Conservation (phyloP, 2,888 invertebrate genomes). For the Limnephilus marmoratus region DNA sequence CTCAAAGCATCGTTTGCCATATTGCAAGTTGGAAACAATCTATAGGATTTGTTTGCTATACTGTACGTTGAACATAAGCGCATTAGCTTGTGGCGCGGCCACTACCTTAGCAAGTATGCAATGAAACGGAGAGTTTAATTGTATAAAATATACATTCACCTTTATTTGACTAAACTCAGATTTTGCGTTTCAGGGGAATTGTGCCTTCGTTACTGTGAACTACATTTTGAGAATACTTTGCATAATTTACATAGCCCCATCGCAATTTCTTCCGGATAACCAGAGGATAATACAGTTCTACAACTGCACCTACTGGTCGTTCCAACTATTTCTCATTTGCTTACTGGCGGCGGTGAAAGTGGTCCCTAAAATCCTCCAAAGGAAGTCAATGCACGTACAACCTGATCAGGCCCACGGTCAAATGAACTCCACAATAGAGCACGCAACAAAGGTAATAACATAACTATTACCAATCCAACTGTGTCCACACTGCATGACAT, state of each 20-base stretch:
- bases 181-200: slow-evolving; percentile 27
- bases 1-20: too few species aligned
- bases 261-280: slow-evolving; percentile 8
- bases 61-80: too few species aligned
- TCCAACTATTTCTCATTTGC: slow-evolving; percentile 70
- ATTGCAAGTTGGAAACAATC: too few species aligned
- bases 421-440: background rate
- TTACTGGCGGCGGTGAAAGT: slow-evolving; percentile 12
- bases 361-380: background rate
- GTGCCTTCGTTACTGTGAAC: background rate
- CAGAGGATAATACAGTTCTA: slow-evolving; percentile 25
- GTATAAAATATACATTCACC: background rate
- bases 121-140: too few species aligned
- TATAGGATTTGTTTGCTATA: too few species aligned
- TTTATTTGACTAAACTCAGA: background rate
- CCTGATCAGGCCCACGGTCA: background rate
- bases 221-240: background rate
- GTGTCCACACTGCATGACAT: background rate
- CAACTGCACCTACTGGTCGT: slow-evolving; percentile 74
- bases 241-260: slow-evolving; percentile 41
- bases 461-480: background rate
- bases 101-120: too few species aligned
- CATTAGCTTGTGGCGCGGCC: too few species aligned
- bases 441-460: background rate
- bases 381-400: background rate